These are phyloP conservation scores for Polyploca ridens DNA, from an alignment of 2,888 invertebrate species.

Conservation along the genomic window DNA sequence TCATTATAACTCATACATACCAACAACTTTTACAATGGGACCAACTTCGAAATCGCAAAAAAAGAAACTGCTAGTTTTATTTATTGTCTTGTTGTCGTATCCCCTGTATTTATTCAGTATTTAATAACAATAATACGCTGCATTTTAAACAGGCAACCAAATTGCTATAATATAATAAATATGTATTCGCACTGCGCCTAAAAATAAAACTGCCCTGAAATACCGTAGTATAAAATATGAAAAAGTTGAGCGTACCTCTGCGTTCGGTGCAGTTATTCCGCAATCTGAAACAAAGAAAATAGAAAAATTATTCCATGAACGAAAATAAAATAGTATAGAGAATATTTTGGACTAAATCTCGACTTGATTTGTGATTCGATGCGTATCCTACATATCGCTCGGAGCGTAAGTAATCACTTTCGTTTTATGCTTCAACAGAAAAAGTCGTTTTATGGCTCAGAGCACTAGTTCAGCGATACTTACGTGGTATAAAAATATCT, in stretches of 20 bases:
- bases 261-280: conserved; percentile 21
- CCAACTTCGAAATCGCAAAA: too few species aligned
- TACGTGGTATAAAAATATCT: not conserved
- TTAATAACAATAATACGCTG: too few species aligned
- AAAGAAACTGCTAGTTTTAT: too few species aligned
- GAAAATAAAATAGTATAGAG: not conserved
- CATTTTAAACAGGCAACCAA: not conserved
- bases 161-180: not conserved
- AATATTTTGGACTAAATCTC: conserved; percentile 7
- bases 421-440: conserved; percentile 30
- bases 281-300: conserved; percentile 31
- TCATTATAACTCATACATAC: too few species aligned
- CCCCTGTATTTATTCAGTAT: too few species aligned
- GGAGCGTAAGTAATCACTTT: conserved; percentile 33
- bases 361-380: conserved; percentile 18
- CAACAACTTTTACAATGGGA: too few species aligned
- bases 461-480: conserved; percentile 6
- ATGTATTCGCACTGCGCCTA: not conserved
- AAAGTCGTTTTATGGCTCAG: conserved; percentile 27
- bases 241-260: conserved; percentile 26
- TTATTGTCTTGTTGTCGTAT: too few species aligned
- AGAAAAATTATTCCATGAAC: not conserved
- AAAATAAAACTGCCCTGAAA: not conserved
- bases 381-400: conserved; percentile 29
- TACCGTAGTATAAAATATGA: not conserved